Base-by-base conservation (phyloP, 2,888 invertebrate species). In the Ophion ellenae region DNA sequence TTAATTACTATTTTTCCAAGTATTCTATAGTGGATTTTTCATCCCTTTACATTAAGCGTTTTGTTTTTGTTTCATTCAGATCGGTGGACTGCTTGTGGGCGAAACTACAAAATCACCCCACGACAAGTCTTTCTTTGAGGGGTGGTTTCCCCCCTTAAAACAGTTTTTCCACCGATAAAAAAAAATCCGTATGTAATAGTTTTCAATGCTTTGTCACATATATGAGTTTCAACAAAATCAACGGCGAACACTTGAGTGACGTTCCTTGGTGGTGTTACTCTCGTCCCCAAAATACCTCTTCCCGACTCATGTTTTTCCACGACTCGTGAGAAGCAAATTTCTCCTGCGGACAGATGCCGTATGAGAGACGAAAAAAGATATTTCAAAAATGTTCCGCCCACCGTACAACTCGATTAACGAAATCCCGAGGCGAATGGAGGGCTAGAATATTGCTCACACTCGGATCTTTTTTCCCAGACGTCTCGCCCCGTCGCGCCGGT, bases 261-360 rank as follows among this genome's bases (percentile, higher is more conserved):
- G 32, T 32, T 32, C 32, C 32, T 32, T 32, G 4, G 32, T 32
- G 1, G 32, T 32, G 53, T 53, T 53, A 6, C 17, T 32, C 32
- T 32, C 9, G 11, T 10, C 9, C 85, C 78, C 59, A 82, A 81
- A 82, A 53, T 77, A 86, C 66, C 78, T 90, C 88, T 47, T 86
- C 74, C 40, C 32, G 24, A n/a, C 81, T 88, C 78, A 90, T 91
- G 87, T 64, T 85, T 66, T 88, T 89, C 89, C 89, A 89, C 83
- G 89, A 85, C 77, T 87, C 89, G 87, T 91, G 89, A 90, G 91
- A 90, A 89, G 89, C 85, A 83, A 82, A 81, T 81, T 75, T 76
- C 57, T 81, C 76, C 76, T 76, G 66, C 14, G 24, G 74, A 57
- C 77, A 78, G 81, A 61, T 87, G 86, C 80, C 77, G 80, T 86